Evolutionary conservation across 2,888 invertebrate genomes (phyloP).

Genomic region (Megalurothrips usitatus): DNA sequence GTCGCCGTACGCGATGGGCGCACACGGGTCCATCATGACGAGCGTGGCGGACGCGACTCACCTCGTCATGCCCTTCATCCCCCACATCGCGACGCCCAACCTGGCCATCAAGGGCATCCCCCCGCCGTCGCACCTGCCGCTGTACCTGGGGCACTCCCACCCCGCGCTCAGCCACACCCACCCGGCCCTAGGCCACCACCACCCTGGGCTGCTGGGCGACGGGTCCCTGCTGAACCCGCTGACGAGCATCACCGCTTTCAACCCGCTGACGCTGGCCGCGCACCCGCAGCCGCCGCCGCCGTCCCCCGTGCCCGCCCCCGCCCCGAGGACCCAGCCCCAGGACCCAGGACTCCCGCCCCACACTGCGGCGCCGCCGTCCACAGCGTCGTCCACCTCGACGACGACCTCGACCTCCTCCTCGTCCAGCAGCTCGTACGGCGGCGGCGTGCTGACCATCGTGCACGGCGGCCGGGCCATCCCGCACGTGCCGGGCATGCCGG

Average conservation of each 20-base stretch:
- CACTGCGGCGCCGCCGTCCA: constrained; percentile 44
- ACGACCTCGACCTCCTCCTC: background rate
- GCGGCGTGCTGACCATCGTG: constrained; percentile 59
- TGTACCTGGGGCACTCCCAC: constrained; percentile 43
- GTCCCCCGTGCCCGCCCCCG: constrained; percentile 38
- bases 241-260: constrained; percentile 64
- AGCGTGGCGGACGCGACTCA: constrained; percentile 52
- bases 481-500: constrained; percentile 83
- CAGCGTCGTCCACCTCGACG: background rate
- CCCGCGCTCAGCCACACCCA: background rate
- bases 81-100: constrained; percentile 54
- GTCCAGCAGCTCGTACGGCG: constrained; percentile 42
- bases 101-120: constrained; percentile 49
- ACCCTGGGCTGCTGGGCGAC: constrained; percentile 28
- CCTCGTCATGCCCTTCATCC: constrained; percentile 54
- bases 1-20: constrained; percentile 17
- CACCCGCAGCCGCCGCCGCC: constrained; percentile 31
- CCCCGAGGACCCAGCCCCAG: too few relatives aligned
- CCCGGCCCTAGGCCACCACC: background rate
- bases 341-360: too few relatives aligned
- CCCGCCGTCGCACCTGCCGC: constrained; percentile 45
- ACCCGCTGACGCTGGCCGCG: constrained; percentile 58
- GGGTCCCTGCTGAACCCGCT: constrained; percentile 52
- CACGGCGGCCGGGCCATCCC: constrained; percentile 73
- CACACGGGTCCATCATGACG: constrained; percentile 40